phyloP scores from a whole-genome alignment of 2,113 vertebrate genomes.

The Coregonus clupeaformis region DNA sequence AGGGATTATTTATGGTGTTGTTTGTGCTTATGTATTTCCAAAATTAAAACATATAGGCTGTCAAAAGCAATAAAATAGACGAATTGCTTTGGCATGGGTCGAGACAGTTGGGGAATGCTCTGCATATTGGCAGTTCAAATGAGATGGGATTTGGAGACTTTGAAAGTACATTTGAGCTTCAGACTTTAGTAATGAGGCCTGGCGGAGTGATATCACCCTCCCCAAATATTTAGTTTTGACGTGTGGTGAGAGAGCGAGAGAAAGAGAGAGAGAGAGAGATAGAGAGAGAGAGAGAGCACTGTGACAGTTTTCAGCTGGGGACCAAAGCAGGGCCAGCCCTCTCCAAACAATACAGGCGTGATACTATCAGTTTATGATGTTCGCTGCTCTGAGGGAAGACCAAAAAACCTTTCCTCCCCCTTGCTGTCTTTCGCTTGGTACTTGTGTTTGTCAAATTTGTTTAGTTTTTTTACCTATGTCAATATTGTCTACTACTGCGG shows the following conservation, averaged over 20 bases:
- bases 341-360: slow-evolving; percentile 52
- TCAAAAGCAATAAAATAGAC: slow-evolving; percentile 72
- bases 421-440: slow-evolving; percentile 55
- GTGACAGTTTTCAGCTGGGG: slow-evolving; percentile 60
- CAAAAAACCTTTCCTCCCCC: slow-evolving; percentile 3
- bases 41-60: slow-evolving; percentile 74
- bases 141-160: slow-evolving; percentile 61
- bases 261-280: slow-evolving; percentile 3
- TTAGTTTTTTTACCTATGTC: slow-evolving; percentile 53
- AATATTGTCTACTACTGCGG: slow-evolving; percentile 62
- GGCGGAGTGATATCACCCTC: slow-evolving; percentile 61
- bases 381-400: slow-evolving; percentile 48
- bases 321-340: slow-evolving; percentile 44
- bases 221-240: slow-evolving; percentile 66
- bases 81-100: slow-evolving; percentile 71
- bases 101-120: slow-evolving; percentile 60
- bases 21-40: slow-evolving; percentile 70
- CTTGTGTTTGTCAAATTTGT: slow-evolving; percentile 69
- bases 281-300: slow-evolving; percentile 32
- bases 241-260: slow-evolving; percentile 54
- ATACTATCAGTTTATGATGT: slow-evolving; percentile 44
- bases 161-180: slow-evolving; percentile 64
- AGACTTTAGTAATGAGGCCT: slow-evolving; percentile 64
- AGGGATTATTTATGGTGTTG: slow-evolving; percentile 72
- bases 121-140: slow-evolving; percentile 60